These are phyloP conservation scores for Paragorgia papillata DNA, from an alignment of 92 coral and sea anemone genomes.

Conservation along the genomic window DNA sequence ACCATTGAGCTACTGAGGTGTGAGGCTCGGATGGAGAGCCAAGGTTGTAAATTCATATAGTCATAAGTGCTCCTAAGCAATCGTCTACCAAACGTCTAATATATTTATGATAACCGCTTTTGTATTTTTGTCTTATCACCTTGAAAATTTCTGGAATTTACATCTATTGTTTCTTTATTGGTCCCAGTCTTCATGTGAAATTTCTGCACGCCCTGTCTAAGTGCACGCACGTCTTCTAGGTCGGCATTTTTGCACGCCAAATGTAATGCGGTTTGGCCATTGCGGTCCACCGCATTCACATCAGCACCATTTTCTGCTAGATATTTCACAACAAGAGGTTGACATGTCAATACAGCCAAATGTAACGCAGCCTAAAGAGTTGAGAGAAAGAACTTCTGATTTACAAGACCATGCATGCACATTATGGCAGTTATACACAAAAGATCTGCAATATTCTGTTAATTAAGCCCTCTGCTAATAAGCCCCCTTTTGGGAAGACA, in stretches of 20 bases:
- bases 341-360: conserved; percentile 88
- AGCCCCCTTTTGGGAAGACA: too few relatives aligned
- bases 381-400: too few relatives aligned
- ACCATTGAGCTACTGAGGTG: too few relatives aligned
- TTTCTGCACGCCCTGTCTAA: conserved; percentile 55
- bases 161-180: conserved; percentile 1
- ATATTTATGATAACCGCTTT: too few relatives aligned
- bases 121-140: conserved; percentile 54
- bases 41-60: too few relatives aligned
- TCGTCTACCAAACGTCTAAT: too few relatives aligned
- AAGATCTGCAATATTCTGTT: not conserved
- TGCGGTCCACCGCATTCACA: conserved; percentile 81
- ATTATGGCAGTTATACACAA: too few relatives aligned
- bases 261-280: conserved; percentile 90
- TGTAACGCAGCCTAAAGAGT: conserved; percentile 85
- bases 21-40: too few relatives aligned
- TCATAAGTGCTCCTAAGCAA: too few relatives aligned
- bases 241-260: conserved; percentile 88
- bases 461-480: not conserved
- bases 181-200: conserved; percentile 23
- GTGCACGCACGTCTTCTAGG: conserved; percentile 64
- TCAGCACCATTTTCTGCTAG: conserved; percentile 80
- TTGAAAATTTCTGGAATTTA: conserved; percentile 74
- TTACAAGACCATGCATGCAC: too few relatives aligned
- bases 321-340: conserved; percentile 59